Conservation (phyloP, 2,888 invertebrate species). For the Phytoseiulus persimilis region DNA sequence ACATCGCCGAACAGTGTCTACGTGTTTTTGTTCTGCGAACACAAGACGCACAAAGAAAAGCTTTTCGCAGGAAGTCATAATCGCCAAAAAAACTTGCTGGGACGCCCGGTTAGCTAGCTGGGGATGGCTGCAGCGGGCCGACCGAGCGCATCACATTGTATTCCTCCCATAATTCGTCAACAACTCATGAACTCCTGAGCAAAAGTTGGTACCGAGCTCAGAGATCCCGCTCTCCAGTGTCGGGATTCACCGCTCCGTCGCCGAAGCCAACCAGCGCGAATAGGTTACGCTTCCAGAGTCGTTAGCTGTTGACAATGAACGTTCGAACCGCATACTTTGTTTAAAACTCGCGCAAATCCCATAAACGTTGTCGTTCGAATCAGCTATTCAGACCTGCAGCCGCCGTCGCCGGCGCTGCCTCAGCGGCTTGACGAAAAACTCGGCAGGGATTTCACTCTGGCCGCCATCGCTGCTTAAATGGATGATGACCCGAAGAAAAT, state of each 20-base stretch:
- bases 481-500: background rate
- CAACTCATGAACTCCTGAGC: background rate
- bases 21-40: background rate
- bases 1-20: background rate
- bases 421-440: background rate
- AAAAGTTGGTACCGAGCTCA: background rate
- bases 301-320: background rate
- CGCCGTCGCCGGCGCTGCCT: background rate
- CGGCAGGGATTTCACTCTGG: background rate
- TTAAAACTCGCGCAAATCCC: background rate
- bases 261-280: background rate
- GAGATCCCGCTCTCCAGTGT: background rate
- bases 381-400: background rate
- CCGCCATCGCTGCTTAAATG: background rate
- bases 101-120: too few species aligned
- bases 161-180: too few species aligned
- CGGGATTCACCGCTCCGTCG: background rate
- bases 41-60: background rate
- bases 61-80: too few species aligned
- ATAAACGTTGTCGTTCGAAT: background rate
- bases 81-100: too few species aligned
- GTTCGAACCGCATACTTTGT: background rate
- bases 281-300: background rate
- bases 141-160: too few species aligned
- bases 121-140: too few species aligned